These are phyloP conservation scores for Mythimna impura DNA, from an alignment of 2,888 invertebrate genomes.

Conservation along the genomic window DNA sequence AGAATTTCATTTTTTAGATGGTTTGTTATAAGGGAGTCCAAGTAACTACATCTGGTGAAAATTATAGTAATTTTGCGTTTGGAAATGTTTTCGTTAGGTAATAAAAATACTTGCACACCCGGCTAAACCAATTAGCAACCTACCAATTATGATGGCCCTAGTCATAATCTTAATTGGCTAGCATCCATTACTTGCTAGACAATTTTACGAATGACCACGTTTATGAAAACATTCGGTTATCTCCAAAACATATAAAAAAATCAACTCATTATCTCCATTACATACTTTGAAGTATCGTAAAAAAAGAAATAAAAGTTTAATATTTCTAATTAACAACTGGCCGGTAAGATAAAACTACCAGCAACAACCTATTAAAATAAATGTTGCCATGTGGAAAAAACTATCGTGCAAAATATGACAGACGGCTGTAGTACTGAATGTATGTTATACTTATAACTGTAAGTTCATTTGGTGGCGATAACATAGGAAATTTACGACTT, in stretches of 20 bases:
- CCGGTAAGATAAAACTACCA: slow-evolving; percentile 38
- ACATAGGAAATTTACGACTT: slow-evolving; percentile 59
- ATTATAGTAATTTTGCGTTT: background rate
- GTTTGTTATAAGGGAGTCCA: background rate
- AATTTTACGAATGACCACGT: background rate
- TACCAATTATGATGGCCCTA: background rate
- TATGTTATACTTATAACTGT: slow-evolving; percentile 44
- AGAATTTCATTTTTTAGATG: background rate
- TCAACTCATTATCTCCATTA: slow-evolving; percentile 9
- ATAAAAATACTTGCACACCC: background rate
- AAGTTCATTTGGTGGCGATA: slow-evolving; percentile 61
- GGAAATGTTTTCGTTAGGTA: background rate
- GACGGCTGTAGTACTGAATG: slow-evolving; percentile 30
- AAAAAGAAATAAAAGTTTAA: slow-evolving; percentile 32
- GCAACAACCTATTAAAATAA: slow-evolving; percentile 35
- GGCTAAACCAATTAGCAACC: background rate
- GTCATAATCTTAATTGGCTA: background rate
- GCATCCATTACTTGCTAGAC: background rate
- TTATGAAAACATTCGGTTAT: background rate
- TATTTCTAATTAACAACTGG: slow-evolving; percentile 50
- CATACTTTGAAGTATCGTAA: slow-evolving; percentile 2
- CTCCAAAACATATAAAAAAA: slow-evolving; percentile 13
- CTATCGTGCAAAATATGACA: slow-evolving; percentile 56
- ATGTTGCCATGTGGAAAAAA: slow-evolving; percentile 57
- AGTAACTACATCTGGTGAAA: background rate